These are phyloP conservation scores for Nasonia oneida DNA, from an alignment of 2,888 invertebrate genomes.

Conservation along the genomic window DNA sequence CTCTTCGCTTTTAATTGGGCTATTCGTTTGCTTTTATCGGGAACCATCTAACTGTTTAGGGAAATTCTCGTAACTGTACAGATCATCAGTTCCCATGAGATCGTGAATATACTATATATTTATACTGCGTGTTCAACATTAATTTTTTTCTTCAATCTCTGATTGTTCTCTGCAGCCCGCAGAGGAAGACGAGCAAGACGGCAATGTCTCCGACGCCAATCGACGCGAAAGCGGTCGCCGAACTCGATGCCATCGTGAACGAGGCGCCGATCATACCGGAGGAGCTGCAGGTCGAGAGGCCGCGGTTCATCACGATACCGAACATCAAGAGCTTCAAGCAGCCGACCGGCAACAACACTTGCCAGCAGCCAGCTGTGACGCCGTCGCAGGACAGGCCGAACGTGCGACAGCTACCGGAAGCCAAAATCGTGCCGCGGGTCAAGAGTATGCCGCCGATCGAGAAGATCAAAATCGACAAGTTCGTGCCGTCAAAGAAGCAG, in stretches of 20 bases:
- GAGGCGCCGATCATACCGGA: slow-evolving; percentile 66
- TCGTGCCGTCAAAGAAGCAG: slow-evolving; percentile 65
- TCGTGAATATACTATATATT: not conserved
- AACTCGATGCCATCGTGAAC: slow-evolving; percentile 5
- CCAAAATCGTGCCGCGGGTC: slow-evolving; percentile 67
- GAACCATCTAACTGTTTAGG: not conserved
- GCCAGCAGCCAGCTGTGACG: not conserved
- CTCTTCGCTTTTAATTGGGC: not conserved
- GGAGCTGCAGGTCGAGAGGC: slow-evolving; percentile 63
- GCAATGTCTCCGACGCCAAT: not conserved
- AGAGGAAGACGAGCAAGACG: slow-evolving; percentile 48
- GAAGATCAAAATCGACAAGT: slow-evolving; percentile 69
- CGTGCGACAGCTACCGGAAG: slow-evolving; percentile 67
- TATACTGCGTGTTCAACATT: not conserved
- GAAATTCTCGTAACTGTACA: not conserved
- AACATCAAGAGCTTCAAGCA: slow-evolving; percentile 74
- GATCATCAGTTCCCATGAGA: not conserved
- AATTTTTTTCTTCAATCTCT: not conserved
- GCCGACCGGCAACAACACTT: not conserved
- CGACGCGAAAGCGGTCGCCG: not conserved
- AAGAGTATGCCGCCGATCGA: slow-evolving; percentile 65
- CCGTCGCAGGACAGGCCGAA: slow-evolving; percentile 54
- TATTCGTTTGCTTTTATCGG: not conserved
- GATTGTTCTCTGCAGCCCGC: slow-evolving; percentile 19
- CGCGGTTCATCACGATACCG: slow-evolving; percentile 76